Evolutionary conservation across 2,113 vertebrate genomes (phyloP).

Genomic region (Neotoma lepida): DNA sequence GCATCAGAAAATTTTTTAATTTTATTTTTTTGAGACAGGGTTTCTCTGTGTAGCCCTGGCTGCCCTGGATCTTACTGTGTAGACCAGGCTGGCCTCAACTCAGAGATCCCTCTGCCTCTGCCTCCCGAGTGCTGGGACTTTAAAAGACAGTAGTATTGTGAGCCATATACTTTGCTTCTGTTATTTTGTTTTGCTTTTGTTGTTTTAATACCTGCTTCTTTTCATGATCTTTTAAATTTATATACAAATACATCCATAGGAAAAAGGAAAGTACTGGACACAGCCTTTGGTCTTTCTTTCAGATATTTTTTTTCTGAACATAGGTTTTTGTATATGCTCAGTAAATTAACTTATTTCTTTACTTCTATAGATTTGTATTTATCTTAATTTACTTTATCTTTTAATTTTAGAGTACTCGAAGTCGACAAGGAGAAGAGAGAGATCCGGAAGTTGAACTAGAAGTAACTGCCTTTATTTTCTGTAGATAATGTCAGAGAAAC

Average conservation of each 20-base stretch:
- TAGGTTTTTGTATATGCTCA: background rate
- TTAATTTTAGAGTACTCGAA: slow-evolving; percentile 93
- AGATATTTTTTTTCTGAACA: slow-evolving; percentile 16
- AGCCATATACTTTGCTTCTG: background rate
- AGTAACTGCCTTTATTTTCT: slow-evolving; percentile 86
- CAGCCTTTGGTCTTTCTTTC: background rate
- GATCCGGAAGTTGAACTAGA: slow-evolving; percentile 97
- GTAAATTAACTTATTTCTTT: slow-evolving; percentile 45
- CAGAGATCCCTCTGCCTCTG: background rate
- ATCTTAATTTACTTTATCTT: slow-evolving; percentile 64
- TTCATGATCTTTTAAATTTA: slow-evolving; percentile 50
- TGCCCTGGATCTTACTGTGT: background rate
- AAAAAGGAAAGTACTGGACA: slow-evolving; percentile 17
- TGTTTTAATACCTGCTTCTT: slow-evolving; percentile 50
- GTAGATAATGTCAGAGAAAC: slow-evolving; percentile 70
- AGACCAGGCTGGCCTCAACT: background rate
- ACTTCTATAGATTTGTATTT: slow-evolving; percentile 27
- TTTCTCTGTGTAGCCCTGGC: background rate
- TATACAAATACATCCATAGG: slow-evolving; percentile 26
- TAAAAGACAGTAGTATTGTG: background rate
- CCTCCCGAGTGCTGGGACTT: background rate
- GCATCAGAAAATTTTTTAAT: background rate
- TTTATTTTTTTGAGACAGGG: background rate
- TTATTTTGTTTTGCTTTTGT: slow-evolving; percentile 41
- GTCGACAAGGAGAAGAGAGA: slow-evolving; percentile 97